These are phyloP conservation scores for Callyntrura guangdongensis DNA, from an alignment of 2,888 invertebrate species.

Conservation along the genomic window DNA sequence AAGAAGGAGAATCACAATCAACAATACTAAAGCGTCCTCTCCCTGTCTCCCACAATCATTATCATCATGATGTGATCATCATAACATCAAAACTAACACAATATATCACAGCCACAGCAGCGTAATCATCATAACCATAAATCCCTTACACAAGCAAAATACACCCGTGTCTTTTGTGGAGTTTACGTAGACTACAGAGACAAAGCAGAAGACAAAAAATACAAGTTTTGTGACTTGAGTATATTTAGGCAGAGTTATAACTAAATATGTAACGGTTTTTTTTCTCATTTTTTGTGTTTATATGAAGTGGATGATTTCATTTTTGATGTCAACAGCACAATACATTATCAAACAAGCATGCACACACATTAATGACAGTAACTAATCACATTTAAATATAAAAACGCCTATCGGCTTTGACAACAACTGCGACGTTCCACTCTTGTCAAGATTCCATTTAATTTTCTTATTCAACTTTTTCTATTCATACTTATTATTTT, in stretches of 20 bases:
- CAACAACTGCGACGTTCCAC: background rate
- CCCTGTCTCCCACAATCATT: constrained; percentile 6
- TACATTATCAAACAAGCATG: background rate
- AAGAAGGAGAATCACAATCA: background rate
- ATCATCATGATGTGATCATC: background rate
- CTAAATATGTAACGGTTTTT: background rate
- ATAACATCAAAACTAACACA: background rate
- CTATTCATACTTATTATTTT: background rate
- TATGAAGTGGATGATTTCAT: constrained; percentile 8
- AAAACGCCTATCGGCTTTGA: constrained; percentile 18
- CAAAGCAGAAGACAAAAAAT: background rate
- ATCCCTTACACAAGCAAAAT: background rate
- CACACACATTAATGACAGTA: constrained; percentile 23
- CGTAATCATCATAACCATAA: constrained; percentile 20
- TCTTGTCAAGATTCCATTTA: constrained; percentile 4
- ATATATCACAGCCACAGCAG: background rate
- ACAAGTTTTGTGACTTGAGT: constrained; percentile 38
- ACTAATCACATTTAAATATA: constrained; percentile 37
- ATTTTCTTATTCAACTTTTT: background rate
- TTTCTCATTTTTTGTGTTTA: background rate
- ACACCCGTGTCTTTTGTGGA: background rate
- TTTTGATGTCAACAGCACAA: constrained; percentile 51
- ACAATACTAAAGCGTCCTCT: background rate
- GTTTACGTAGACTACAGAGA: constrained; percentile 9
- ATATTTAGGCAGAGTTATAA: constrained; percentile 42